Base-by-base conservation (phyloP, 2,797 vertebrate genomes). In the Labroides dimidiatus region DNA sequence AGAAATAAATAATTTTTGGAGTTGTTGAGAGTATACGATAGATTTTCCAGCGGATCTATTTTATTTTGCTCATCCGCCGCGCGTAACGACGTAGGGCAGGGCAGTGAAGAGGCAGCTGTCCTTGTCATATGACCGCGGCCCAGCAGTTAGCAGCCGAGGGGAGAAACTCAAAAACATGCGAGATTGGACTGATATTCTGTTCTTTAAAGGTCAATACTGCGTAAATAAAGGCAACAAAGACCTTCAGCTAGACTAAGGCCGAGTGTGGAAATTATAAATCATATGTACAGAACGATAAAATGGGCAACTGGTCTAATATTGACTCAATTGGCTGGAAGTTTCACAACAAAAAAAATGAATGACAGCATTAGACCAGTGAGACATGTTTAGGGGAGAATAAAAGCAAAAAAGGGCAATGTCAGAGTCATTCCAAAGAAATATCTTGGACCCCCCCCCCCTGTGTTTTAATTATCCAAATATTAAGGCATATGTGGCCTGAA, bases 51-150 rank as follows among this genome's bases (percentile, higher is more conserved):
- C 3, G 79, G 91, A 9, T 86, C 89, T 90, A 92, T 58, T 90
- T 93, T 86, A 87, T 87, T 89, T 87, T 90, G 76, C 82, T 63
- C 64, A 60, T 63, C 52, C 63, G 16, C 53, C 51, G 83, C 80
- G 89, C 80, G 50, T 47, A 8, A 17, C 68, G 19, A 81, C 45
- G 36, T 0, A 1, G 42, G 51, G 55, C 27, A 63, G 41, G 72
- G 82, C 41, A 10, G 91, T 91, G 88, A 84, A 11, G 62, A 23
- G 91, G 88, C 77, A 63, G 72, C 82, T 89, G 89, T 78, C 90
- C 89, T 90, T 88, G 90, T 93, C 93, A 94, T 89, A 87, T 93
- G 91, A 94, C 90, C 90, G 85, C 23, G 87, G 89, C 86, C 87
- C 88, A 78, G 80, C 76, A 61, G 57, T 55, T 65, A 68, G 53